Evolutionary conservation across 2,113 vertebrate species (phyloP).

Genomic region (Ameiurus melas): DNA sequence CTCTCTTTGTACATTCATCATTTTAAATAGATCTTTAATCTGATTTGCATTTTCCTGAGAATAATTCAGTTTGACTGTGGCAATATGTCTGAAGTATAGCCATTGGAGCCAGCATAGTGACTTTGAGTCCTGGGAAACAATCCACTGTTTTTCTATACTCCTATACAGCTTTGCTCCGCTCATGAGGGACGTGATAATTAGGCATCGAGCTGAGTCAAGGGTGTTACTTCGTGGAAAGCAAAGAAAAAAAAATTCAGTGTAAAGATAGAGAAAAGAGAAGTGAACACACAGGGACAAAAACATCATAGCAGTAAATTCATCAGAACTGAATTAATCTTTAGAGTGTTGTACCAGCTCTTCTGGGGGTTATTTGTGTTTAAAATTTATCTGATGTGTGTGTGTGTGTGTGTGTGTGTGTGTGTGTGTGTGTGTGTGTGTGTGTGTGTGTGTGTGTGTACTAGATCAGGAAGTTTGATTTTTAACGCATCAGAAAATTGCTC

Average conservation of each 20-base stretch:
- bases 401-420: constrained; percentile 13
- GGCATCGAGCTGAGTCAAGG: background rate
- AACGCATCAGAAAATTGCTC: background rate
- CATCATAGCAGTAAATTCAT: background rate
- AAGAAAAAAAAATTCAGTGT: background rate
- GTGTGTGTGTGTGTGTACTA: too few relatives aligned
- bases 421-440: background rate
- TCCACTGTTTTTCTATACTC: background rate
- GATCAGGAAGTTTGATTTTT: background rate
- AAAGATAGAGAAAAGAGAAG: background rate
- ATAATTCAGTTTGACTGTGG: background rate
- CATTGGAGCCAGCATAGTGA: background rate
- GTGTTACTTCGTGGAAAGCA: background rate
- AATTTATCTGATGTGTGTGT: background rate
- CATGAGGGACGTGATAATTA: constrained; percentile 20
- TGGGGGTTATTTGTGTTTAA: background rate
- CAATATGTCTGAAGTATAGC: background rate
- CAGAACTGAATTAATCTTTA: background rate
- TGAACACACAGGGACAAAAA: background rate
- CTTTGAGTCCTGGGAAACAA: background rate
- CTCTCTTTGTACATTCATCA: background rate
- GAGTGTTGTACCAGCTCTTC: background rate
- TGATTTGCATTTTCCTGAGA: background rate
- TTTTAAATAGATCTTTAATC: constrained; percentile 1
- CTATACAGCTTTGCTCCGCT: background rate